These are phyloP conservation scores for Bos indicus DNA, from an alignment of 2,113 vertebrate genomes.

Conservation along the genomic window DNA sequence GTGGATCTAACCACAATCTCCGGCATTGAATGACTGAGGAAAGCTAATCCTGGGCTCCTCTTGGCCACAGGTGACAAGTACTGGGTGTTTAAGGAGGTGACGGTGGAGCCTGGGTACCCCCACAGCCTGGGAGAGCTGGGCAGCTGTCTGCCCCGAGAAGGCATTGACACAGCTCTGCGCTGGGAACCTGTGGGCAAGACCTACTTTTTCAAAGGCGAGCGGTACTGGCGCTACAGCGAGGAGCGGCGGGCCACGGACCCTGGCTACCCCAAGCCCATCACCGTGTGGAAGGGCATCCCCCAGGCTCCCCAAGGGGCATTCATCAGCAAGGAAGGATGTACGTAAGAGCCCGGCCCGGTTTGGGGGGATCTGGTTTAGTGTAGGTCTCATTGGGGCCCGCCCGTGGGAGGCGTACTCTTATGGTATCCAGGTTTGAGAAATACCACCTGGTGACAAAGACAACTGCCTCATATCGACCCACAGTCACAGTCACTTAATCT, in stretches of 20 bases:
- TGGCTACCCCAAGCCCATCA: constrained; percentile 96
- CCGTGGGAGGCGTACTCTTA: not conserved
- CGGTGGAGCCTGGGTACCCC: constrained; percentile 94
- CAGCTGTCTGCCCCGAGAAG: constrained; percentile 92
- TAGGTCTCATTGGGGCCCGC: not conserved
- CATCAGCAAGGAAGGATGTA: constrained; percentile 97
- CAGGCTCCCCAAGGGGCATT: constrained; percentile 96
- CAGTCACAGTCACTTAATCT: not conserved
- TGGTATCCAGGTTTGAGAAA: not conserved
- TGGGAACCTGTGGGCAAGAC: constrained; percentile 98
- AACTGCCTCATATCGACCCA: not conserved
- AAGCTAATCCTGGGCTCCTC: not conserved
- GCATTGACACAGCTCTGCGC: constrained; percentile 94
- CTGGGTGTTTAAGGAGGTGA: constrained; percentile 98
- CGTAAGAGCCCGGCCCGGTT: constrained; percentile 68
- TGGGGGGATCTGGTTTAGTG: not conserved
- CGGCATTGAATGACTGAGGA: not conserved
- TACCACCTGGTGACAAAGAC: not conserved
- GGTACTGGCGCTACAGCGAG: constrained; percentile 99
- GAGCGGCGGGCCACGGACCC: constrained; percentile 92
- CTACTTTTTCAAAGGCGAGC: constrained; percentile 98
- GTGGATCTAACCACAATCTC: not conserved
- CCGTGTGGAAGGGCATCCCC: constrained; percentile 95
- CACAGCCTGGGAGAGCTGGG: constrained; percentile 94
- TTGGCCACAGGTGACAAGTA: constrained; percentile 91